Conservation (phyloP, 1,140 invertebrate species). For the Catajapyx aquilonaris region DNA sequence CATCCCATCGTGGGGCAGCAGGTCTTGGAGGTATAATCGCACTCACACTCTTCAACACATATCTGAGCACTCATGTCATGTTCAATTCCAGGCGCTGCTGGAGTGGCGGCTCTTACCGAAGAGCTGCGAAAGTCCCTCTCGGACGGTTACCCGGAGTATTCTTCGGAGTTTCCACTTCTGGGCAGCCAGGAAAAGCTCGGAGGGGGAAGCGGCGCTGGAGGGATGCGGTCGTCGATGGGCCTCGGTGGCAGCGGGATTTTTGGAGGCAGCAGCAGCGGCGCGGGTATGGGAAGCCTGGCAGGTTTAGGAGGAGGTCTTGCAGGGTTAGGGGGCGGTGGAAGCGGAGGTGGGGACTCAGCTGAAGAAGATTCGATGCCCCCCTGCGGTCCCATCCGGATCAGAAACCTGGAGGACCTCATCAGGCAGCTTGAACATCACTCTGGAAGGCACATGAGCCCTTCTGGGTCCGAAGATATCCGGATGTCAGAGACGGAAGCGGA, state of each 20-base stretch:
- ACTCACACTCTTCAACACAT: too few species aligned
- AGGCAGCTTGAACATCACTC: conserved; percentile 74
- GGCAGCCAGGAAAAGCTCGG: conserved; percentile 32
- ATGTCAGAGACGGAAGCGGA: conserved; percentile 81
- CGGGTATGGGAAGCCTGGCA: conserved; percentile 28
- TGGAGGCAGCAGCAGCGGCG: conserved; percentile 15
- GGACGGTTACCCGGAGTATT: conserved; percentile 23
- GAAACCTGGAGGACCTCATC: conserved; percentile 77
- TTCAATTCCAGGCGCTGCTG: neutral
- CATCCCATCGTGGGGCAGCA: conserved; percentile 37
- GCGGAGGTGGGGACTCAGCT: conserved; percentile 8
- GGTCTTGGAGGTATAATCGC: conserved; percentile 2
- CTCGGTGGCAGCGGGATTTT: conserved; percentile 6
- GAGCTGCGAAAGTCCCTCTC: conserved; percentile 40
- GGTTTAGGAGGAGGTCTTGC: conserved; percentile 40
- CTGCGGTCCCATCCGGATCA: conserved; percentile 36
- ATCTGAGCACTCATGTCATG: neutral
- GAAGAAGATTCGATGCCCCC: conserved; percentile 17
- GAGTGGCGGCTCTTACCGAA: conserved; percentile 23
- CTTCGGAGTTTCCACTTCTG: conserved; percentile 5
- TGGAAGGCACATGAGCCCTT: conserved; percentile 66
- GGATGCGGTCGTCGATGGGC: too few species aligned
- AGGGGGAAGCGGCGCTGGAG: too few species aligned
- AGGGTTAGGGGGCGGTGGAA: conserved; percentile 40
- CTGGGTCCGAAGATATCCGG: conserved; percentile 72